Conservation (phyloP, 1,140 invertebrate genomes). For the Ceratoteleas bidentatus region DNA sequence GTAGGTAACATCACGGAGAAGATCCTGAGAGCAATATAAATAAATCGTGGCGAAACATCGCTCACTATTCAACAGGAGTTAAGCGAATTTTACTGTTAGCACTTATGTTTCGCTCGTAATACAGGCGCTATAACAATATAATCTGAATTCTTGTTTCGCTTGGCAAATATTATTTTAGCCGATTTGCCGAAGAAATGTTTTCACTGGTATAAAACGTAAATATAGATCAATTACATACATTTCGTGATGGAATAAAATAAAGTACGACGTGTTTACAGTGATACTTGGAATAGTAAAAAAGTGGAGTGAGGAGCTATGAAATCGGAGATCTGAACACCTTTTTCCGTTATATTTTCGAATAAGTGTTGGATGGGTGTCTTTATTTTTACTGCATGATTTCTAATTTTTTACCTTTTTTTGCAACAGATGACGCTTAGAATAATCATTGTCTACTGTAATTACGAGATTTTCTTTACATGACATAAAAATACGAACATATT, state of each 20-base stretch:
- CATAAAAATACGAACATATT: no score
- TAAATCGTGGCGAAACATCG: conserved; percentile 37
- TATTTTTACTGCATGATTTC: no score
- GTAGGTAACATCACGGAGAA: conserved; percentile 4
- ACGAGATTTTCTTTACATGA: no score
- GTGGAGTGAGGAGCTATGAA: no score
- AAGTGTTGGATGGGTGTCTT: no score
- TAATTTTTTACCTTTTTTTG: no score
- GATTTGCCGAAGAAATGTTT: conserved; percentile 5
- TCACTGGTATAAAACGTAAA: not conserved
- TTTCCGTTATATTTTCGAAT: no score
- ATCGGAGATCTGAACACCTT: no score
- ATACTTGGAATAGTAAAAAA: not conserved
- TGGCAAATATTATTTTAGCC: conserved; percentile 10
- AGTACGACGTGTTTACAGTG: not conserved
- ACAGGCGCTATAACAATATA: conserved; percentile 10
- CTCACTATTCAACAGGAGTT: conserved; percentile 21
- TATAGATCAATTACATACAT: conserved; percentile 3
- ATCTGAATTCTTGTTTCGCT: conserved; percentile 11
- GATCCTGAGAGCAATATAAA: conserved; percentile 33
- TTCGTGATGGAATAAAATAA: not conserved
- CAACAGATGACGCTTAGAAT: no score
- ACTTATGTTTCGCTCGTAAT: conserved; percentile 20
- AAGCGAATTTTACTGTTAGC: conserved; percentile 41
- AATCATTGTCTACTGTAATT: no score